Evolutionary conservation across 2,113 vertebrate species (phyloP), one percentile per base, ranked within the genome.

Genomic region (Nematolebias whitei): DNA sequence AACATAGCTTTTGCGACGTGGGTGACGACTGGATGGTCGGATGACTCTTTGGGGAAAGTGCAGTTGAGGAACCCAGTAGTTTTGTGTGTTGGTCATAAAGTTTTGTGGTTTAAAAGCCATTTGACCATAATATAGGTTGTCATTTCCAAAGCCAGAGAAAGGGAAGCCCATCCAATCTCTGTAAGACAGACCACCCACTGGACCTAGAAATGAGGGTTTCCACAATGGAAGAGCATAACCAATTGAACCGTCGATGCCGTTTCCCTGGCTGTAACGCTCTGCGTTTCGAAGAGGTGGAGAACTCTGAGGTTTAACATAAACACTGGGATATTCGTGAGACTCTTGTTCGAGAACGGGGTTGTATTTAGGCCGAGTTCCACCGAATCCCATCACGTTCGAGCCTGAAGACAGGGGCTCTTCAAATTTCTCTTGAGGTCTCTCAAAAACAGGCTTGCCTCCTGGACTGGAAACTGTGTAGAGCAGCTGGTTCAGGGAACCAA

Each of bases 131-230:
- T 40, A 19, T 0, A n/a, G 23, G 19, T 57, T 43, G 15, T 29
- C n/a, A 6, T 35, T 8, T 23, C 38, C 24, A n/a, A 41, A 35
- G 35, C 18, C 16, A 1, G 2, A 22, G 2, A 19, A 49, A 26
- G 41, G 22, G 29, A 26, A 50, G 32, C 0, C 32, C 22, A 24
- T 39, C 68, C 58, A 48, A 19, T 23, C 32, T 0, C 13, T 11
- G 1, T 11, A n/a, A 23, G 24, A 10, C 1, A n/a, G 10, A n/a
- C 22, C 12, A 40, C 0, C 0, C 48, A 7, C 2, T 1, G 23
- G 18, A 14, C 0, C 35, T 3, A 0, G 24, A 24, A n/a, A 13
- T 8, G 23, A 44, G 8, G n/a, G 26, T 5, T 19, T n/a, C 24
- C 40, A 4, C 18, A 2, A n/a, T 24, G 39, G 24, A 6, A 40